Percentiles rank a stretch among this genome's conserved stretches.
Conservation (phyloP, 2,113 vertebrate species). For the Tupaia tana region DNA sequence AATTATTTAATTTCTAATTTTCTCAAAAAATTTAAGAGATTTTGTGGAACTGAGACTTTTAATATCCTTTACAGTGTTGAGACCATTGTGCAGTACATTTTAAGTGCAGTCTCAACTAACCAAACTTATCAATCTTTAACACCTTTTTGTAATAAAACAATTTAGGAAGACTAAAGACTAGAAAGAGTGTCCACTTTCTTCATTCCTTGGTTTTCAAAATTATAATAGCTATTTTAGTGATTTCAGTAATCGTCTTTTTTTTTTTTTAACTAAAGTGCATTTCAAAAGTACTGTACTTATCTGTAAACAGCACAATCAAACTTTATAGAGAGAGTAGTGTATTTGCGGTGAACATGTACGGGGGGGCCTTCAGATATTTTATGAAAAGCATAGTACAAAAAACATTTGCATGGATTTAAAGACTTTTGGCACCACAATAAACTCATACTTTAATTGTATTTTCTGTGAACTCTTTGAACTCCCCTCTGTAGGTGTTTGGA, state of each 20-base stretch:
- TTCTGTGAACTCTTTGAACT: no score
- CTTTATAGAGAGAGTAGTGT: not conserved
- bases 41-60: not conserved
- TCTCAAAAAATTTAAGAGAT: not conserved
- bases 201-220: not conserved
- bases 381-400: no score
- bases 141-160: not conserved
- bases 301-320: not conserved
- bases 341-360: not conserved
- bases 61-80: not conserved
- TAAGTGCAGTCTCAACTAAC: not conserved
- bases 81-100: not conserved
- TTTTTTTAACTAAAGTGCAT: not conserved
- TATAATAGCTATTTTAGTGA: not conserved
- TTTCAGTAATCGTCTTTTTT: not conserved
- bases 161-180: not conserved
- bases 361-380: not conserved
- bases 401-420: no score
- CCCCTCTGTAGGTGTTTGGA: not conserved
- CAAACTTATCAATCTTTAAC: not conserved
- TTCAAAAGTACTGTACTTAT: not conserved
- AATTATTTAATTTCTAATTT: constrained; percentile 2
- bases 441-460: no score
- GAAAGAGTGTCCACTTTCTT: not conserved
- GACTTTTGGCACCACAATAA: no score